Evolutionary conservation across 2,113 vertebrate species (phyloP), one percentile per base, ranked within the genome.

Genomic region (Mormyrus iriodes): DNA sequence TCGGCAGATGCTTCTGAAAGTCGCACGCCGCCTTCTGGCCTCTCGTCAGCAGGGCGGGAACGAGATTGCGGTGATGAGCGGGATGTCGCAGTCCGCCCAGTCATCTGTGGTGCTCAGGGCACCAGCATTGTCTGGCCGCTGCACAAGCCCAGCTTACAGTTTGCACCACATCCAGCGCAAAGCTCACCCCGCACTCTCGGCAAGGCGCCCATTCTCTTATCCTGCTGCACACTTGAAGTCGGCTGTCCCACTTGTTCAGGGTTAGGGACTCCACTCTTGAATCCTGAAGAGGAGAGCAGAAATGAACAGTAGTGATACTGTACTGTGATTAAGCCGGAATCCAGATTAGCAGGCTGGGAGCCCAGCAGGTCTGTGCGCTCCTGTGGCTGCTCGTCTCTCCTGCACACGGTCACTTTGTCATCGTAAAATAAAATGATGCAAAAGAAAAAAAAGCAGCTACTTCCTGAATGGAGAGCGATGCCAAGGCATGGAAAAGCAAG

Each of bases 401-500:
- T 52, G 21, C 61, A 87, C 79, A 88, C 48, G n/a, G 49, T 88
- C 88, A 73, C 88, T 91, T 35, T 89, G 69, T 88, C 69, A 17
- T 55, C 69, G 51, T 87, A 42, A 89, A 85, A 85, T 48, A 51
- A 24, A n/a, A 51, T 8, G 46, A 85, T 51, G 3, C 1, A 86
- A 52, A 49, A 27, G n/a, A 46, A 48, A 44, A 24, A 58, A 35
- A 19, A 83, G 44, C 24, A 52, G 55, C 90, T 89, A 61, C 39
- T 84, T 90, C 90, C 88, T 88, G 91, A 83, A 91, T 90, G 92
- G 91, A 92, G 79, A 58, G 31, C 35, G 27, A 27, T 55, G 69
- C 85, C 87, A 79, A 88, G 46, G 44, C 89, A 91, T 90, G 84
- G 88, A 93, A 39, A 92, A 93, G 90, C 76, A 89, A 84, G 92